Conservation (phyloP, 23 tunicate species). For the Oikopleura vanhoeffeni region DNA sequence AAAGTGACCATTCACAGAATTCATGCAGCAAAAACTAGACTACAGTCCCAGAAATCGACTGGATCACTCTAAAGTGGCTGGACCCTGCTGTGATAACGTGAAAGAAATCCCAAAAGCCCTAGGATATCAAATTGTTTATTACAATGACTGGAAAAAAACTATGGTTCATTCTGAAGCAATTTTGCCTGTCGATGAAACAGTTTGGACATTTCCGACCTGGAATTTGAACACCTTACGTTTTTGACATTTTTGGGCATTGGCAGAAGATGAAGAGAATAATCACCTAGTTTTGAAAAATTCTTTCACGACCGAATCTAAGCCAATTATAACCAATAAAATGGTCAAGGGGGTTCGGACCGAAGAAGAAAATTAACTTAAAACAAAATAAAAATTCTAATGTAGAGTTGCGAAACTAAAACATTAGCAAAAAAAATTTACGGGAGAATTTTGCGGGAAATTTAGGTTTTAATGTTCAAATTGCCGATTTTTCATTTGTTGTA, state of each 20-base stretch:
- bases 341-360: too few relatives aligned
- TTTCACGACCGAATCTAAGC: conserved; percentile 1
- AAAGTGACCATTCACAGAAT: neutral
- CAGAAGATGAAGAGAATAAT: neutral
- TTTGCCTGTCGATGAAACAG: neutral
- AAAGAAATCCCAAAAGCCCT: neutral
- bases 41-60: neutral
- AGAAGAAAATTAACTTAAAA: too few relatives aligned
- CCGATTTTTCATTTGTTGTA: too few relatives aligned
- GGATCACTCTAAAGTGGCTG: neutral
- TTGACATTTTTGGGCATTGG: neutral
- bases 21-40: neutral
- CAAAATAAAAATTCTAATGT: too few relatives aligned
- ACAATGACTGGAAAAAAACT: neutral
- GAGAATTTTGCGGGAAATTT: too few relatives aligned
- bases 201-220: neutral
- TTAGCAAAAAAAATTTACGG: too few relatives aligned
- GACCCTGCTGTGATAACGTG: neutral
- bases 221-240: neutral
- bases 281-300: neutral
- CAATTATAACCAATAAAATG: neutral
- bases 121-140: neutral
- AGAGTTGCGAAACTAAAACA: too few relatives aligned
- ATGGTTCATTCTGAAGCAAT: neutral
- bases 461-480: too few relatives aligned